Percentiles rank a stretch among this genome's conserved stretches.
These are phyloP conservation scores for Meleagris gallopavo DNA, from an alignment of 2,113 vertebrate genomes.

Conservation along the genomic window DNA sequence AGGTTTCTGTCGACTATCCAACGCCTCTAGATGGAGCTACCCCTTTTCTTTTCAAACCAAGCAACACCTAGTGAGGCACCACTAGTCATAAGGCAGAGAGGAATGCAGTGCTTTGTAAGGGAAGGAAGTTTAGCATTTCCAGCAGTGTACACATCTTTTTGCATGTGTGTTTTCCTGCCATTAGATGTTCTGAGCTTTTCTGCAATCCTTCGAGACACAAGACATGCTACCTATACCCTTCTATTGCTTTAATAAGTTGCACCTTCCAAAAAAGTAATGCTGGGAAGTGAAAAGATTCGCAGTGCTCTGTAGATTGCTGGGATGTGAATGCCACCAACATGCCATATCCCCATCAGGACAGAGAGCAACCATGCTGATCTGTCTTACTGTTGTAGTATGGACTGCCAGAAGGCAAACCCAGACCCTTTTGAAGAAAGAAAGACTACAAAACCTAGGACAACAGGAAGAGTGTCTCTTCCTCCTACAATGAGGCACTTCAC, in stretches of 20 bases:
- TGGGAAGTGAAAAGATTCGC: background rate
- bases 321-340: background rate
- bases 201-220: background rate
- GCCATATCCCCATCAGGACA: background rate
- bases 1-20: background rate
- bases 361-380: background rate
- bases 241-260: background rate
- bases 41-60: conserved; percentile 17
- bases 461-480: background rate
- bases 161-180: background rate
- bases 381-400: background rate
- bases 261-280: background rate
- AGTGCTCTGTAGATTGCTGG: background rate
- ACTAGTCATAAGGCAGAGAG: background rate
- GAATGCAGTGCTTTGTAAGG: background rate
- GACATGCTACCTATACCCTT: background rate
- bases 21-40: conserved; percentile 68
- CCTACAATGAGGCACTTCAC: fast-evolving
- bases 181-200: background rate
- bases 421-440: background rate
- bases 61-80: no score
- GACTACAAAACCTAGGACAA: background rate
- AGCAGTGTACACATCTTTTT: background rate
- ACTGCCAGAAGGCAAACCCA: background rate
- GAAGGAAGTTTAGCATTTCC: background rate